phyloP scores from a whole-genome alignment of 2,888 invertebrate genomes.

The Thymelicus lineola region DNA sequence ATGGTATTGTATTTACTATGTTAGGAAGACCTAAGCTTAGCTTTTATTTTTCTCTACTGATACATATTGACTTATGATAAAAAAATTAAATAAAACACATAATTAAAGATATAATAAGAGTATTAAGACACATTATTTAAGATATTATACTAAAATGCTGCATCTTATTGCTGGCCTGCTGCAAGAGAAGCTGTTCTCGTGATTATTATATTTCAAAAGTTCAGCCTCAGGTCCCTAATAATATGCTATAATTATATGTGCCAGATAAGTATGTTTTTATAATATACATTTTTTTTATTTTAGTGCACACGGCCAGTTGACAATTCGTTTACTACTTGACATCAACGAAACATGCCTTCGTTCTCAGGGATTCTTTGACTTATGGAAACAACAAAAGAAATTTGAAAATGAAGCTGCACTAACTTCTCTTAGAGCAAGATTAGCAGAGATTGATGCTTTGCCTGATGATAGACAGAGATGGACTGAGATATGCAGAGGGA shows the following conservation, averaged over 20 bases:
- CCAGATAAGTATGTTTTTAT: no score
- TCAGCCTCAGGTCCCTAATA: no score
- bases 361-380: conserved; percentile 96
- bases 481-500: conserved; percentile 87
- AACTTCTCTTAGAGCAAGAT: conserved; percentile 86
- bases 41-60: no score
- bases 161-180: no score
- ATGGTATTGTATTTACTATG: neutral
- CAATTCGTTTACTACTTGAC: conserved; percentile 95
- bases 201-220: conserved; percentile 13
- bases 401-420: conserved; percentile 94
- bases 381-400: conserved; percentile 93
- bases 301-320: conserved; percentile 91
- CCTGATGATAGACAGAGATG: conserved; percentile 84
- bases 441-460: conserved; percentile 89
- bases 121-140: no score
- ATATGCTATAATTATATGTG: no score
- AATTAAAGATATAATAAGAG: no score
- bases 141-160: no score
- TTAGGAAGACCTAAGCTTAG: no score
- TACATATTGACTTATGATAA: no score
- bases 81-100: no score
- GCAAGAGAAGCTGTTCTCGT: no score
- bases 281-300: conserved; percentile 52
- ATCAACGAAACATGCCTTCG: conserved; percentile 96